Conservation (phyloP, 2,113 vertebrate genomes). For the Nesogale talazaci region DNA sequence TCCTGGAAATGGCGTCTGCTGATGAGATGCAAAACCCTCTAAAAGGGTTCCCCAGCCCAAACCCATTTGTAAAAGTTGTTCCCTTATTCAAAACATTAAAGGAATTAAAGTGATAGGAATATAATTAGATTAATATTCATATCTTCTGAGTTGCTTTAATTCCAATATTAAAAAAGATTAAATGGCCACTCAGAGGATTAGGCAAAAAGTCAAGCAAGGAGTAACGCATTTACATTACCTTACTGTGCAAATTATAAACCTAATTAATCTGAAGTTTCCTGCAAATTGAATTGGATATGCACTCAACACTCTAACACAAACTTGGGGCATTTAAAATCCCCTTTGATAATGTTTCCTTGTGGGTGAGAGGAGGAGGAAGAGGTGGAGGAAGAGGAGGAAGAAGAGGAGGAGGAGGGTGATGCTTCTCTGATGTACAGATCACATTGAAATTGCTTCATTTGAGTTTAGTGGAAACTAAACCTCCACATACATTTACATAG, state of each 20-base stretch:
- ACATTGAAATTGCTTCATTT: constrained; percentile 79
- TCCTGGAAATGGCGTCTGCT: constrained; percentile 87
- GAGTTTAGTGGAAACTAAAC: constrained; percentile 84
- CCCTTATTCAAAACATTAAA: constrained; percentile 90
- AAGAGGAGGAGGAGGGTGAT: constrained; percentile 43
- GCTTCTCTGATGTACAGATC: constrained; percentile 62
- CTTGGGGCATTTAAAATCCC: constrained; percentile 82
- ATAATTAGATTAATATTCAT: constrained; percentile 96
- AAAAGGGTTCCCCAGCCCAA: constrained; percentile 90
- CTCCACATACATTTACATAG: constrained; percentile 81
- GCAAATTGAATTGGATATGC: constrained; percentile 88
- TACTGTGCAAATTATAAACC: constrained; percentile 94
- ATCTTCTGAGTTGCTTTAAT: constrained; percentile 95
- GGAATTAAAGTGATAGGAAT: constrained; percentile 91
- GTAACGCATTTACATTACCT: constrained; percentile 92
- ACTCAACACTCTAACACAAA: constrained; percentile 80
- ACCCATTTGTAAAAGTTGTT: constrained; percentile 90
- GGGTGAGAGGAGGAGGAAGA: constrained; percentile 11
- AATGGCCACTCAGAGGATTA: constrained; percentile 96
- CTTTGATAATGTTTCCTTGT: constrained; percentile 67
- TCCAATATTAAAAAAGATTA: constrained; percentile 98
- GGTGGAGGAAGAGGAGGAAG: constrained; percentile 44
- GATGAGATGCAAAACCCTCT: constrained; percentile 89
- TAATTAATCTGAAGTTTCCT: constrained; percentile 91
- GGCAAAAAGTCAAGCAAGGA: constrained; percentile 91